Evolutionary conservation across 2,113 vertebrate genomes (phyloP).

Genomic region (Dasypus novemcinctus): DNA sequence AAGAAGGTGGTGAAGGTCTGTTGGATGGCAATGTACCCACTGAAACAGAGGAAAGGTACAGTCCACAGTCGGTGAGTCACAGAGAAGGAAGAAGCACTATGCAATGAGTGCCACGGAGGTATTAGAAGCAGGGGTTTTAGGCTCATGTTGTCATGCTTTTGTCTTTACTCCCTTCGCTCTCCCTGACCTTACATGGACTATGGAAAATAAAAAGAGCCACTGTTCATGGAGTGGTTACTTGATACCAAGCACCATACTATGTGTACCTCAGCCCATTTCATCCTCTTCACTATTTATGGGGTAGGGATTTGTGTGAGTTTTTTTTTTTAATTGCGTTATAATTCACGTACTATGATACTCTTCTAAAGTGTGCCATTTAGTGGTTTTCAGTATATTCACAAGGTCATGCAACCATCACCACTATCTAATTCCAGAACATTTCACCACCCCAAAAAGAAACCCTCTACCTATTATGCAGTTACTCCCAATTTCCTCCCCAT

Average conservation of each 20-base stretch:
- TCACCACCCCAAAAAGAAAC: neutral
- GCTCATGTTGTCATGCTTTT: neutral
- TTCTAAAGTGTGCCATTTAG: neutral
- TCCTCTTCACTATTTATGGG: neutral
- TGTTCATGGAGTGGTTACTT: neutral
- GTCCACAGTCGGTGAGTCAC: neutral
- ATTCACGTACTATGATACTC: neutral
- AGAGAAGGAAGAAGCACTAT: neutral
- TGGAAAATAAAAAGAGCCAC: neutral
- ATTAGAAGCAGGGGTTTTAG: neutral
- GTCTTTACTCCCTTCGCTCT: neutral
- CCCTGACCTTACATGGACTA: neutral
- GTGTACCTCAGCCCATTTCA: neutral
- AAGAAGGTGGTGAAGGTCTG: neutral
- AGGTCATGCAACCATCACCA: neutral
- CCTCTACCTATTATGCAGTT: neutral
- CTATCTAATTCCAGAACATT: neutral
- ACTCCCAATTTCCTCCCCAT: neutral
- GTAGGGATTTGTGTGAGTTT: neutral
- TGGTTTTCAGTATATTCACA: neutral
- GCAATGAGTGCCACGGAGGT: neutral
- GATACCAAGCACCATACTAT: neutral
- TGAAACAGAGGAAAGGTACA: neutral
- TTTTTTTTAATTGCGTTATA: neutral
- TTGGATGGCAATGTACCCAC: neutral